Evolutionary conservation across 2,113 vertebrate species (phyloP), one percentile per base, ranked within the genome.

Genomic region (Proteles cristata): DNA sequence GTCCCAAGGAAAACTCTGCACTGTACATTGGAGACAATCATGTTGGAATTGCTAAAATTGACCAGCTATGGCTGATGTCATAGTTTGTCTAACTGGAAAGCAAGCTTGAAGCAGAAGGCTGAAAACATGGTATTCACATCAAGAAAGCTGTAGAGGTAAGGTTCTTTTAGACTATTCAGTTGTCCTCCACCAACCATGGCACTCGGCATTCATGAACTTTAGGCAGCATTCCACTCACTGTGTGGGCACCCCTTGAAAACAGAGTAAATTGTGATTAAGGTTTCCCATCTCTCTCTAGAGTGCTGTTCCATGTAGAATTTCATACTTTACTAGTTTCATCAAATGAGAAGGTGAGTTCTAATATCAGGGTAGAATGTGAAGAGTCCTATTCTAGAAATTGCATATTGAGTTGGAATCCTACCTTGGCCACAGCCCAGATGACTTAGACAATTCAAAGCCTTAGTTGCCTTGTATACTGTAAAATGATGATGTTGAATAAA

Each of bases 71-170:
- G 33, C 31, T 88, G n/a, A 96, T 0, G 5, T 45, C 53, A 80
- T 11, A 66, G 53, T 82, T 96, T 97, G 91, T 45, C 86, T 89
- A 86, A 61, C 53, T 95, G 80, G 88, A 84, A 97, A 97, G 74
- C 71, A 88, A 93, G 79, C 58, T 53, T 95, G 53, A 93, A 92
- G n/a, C 19, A 53, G 63, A 95, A 90, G 82, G 39, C 21, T 89
- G 88, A 85, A 77, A 84, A 33, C 31, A 61, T 58, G 69, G 39
- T n/a, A 65, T 68, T 95, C 73, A 68, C 58, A 87, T 74, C 28
- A 93, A 65, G 43, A 82, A 94, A 91, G 23, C 16, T 35, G 48
- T 79, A 39, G 50, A 73, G 68, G 58, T 39, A 81, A 9, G 45
- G n/a, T 28, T 97, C 71, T 82, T 94, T 97, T 96, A 79, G 21